Conservation (phyloP, 2,113 vertebrate genomes). For the Smithornis capensis region DNA sequence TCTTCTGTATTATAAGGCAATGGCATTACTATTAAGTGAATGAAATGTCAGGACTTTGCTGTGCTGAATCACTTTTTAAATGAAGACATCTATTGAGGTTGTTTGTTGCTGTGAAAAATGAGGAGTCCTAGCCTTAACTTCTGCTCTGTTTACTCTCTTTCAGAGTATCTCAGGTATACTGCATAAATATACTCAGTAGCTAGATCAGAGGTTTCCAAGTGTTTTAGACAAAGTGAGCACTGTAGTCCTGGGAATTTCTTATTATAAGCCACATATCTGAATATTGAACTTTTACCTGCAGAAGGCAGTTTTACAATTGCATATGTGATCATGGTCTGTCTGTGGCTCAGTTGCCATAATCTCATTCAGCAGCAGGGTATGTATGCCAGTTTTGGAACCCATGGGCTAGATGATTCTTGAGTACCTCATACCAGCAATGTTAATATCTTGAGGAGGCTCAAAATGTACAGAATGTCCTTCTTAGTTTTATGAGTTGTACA, state of each 20-base stretch:
- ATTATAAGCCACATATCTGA: fast-evolving
- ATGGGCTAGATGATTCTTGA: neutral
- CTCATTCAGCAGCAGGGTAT: no score
- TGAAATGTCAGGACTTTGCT: neutral
- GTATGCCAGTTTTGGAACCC: neutral
- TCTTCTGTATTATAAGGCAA: neutral
- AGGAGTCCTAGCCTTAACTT: neutral
- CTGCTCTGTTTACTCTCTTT: neutral
- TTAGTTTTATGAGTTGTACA: neutral
- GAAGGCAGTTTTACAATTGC: neutral
- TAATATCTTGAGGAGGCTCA: neutral
- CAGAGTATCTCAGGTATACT: neutral
- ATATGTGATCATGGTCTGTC: neutral
- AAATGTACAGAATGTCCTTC: neutral
- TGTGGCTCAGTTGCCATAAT: neutral
- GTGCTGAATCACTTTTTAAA: neutral
- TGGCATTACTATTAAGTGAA: neutral
- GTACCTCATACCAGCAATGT: neutral
- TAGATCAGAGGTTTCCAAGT: neutral
- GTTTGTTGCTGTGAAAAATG: neutral
- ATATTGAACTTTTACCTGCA: neutral
- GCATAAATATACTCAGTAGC: neutral
- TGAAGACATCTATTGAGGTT: neutral
- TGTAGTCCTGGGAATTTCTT: neutral
- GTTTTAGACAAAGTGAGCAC: neutral